Base-by-base conservation (phyloP, 1,140 invertebrate genomes). In the Zophobas atratus region DNA sequence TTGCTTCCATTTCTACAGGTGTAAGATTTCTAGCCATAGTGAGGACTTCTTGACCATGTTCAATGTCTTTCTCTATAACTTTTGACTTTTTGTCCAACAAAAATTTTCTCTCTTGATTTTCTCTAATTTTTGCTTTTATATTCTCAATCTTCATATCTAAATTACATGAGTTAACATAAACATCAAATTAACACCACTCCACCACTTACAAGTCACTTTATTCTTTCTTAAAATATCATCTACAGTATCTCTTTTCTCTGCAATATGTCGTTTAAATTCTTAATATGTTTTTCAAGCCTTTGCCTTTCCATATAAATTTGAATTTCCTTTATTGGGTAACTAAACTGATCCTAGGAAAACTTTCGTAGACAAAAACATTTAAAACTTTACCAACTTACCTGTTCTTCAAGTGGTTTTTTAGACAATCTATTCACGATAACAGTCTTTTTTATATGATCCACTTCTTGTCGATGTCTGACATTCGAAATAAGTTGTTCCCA, bases 401-500 rank as follows among this genome's bases (percentile, higher is more conserved):
- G 72, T 57, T 46, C 33, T 1, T 41, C 39, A n/a, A 75, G 53
- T 4, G 41, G 36, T 57, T 75, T 57, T 34, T 75, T 38, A 20
- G 35, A 2, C 39, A 75, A 56, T 35, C 72, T 38, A 43, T 39
- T 36, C 34, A 57, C 8, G 20, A 75, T 75, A 38, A 75, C 32
- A 41, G 39, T 57, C 57, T 43, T 75, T 2, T 39, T 56, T 5
- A 75, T 57, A 43, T 36, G n/a, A 0, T 3, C 51, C 8, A 46
- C 72, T 57, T 75, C 53, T 6, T 39, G 32, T 41, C 56, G 35
- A 2, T 4, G 72, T 4, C 32, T 33, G 2, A 75, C 51, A 39
- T 53, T 75, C 36, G 51, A 39, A 32, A 75, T 75, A 20, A 75
- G 36, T 36, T 75, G 72, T 41, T 75, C 72, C 72, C 72, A 75